Conservation (phyloP, 2,888 invertebrate species). For the Mimachlamys varia region DNA sequence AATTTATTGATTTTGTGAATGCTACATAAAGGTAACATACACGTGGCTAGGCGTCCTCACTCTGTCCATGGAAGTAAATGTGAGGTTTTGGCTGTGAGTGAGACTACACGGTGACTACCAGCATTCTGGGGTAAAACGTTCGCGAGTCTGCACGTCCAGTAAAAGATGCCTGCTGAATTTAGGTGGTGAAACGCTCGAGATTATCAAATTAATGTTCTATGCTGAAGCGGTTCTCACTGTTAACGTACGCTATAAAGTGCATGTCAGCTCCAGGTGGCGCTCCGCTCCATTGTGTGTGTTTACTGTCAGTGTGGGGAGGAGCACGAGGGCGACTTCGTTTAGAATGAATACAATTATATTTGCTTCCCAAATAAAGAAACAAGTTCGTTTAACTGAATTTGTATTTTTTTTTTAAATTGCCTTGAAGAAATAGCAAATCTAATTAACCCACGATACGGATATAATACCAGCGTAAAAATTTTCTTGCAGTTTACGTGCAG, state of each 20-base stretch:
- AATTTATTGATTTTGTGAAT: not conserved
- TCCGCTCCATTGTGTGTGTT: not conserved
- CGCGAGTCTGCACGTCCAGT: not conserved
- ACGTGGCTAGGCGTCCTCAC: not conserved
- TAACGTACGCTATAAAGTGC: no score
- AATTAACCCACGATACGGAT: no score
- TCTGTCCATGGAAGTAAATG: not conserved
- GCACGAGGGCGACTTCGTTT: no score
- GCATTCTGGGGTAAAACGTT: not conserved
- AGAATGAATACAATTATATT: not conserved
- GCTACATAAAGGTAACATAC: not conserved
- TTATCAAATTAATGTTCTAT: not conserved
- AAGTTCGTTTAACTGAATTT: no score
- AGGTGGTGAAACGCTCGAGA: not conserved
- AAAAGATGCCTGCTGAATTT: not conserved
- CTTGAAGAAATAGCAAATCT: no score
- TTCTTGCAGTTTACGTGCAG: slow-evolving; percentile 57
- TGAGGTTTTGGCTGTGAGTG: not conserved
- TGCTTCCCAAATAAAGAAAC: no score
- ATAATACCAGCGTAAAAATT: not conserved
- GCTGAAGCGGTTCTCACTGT: no score
- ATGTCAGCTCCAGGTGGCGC: no score
- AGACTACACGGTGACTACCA: not conserved
- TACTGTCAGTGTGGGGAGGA: not conserved
- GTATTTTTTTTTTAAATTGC: no score